These are phyloP conservation scores for Hycleus cichorii DNA, from an alignment of 1,140 invertebrate genomes.

Conservation along the genomic window DNA sequence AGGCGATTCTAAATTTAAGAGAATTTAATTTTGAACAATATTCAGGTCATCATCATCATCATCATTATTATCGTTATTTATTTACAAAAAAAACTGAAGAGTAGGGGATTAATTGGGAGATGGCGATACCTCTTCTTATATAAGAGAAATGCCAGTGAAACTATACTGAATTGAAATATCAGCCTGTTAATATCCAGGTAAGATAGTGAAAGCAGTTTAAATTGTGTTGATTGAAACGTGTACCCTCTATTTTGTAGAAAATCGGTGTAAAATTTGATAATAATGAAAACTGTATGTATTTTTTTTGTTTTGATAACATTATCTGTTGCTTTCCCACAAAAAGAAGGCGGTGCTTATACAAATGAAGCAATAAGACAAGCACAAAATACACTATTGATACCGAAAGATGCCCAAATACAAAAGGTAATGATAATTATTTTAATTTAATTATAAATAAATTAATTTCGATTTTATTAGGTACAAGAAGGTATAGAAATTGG, in stretches of 20 bases:
- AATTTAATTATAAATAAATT: slow-evolving; percentile 3
- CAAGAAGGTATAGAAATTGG: slow-evolving; percentile 77
- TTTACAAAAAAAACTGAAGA: neutral
- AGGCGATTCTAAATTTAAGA: neutral
- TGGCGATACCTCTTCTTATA: slow-evolving; percentile 15
- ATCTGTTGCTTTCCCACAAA: slow-evolving; percentile 51
- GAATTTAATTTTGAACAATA: neutral
- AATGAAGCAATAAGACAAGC: slow-evolving; percentile 80
- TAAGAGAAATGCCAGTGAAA: slow-evolving; percentile 14
- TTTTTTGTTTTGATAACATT: slow-evolving; percentile 44
- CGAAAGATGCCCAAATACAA: slow-evolving; percentile 77
- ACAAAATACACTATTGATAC: slow-evolving; percentile 72
- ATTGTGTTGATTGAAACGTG: neutral
- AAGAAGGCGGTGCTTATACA: slow-evolving; percentile 71
- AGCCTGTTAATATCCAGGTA: slow-evolving; percentile 2
- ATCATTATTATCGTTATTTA: no score
- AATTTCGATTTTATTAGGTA: slow-evolving; percentile 45
- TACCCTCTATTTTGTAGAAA: neutral
- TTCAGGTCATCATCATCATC: slow-evolving; percentile 8
- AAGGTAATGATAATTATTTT: slow-evolving; percentile 43
- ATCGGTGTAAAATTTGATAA: slow-evolving; percentile 7
- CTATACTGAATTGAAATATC: slow-evolving; percentile 3
- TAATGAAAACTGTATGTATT: slow-evolving; percentile 39
- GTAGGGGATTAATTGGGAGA: slow-evolving; percentile 1
- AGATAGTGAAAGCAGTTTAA: slow-evolving; percentile 8